Conservation (phyloP, 2,888 invertebrate genomes). For the Parascotia fuliginaria region DNA sequence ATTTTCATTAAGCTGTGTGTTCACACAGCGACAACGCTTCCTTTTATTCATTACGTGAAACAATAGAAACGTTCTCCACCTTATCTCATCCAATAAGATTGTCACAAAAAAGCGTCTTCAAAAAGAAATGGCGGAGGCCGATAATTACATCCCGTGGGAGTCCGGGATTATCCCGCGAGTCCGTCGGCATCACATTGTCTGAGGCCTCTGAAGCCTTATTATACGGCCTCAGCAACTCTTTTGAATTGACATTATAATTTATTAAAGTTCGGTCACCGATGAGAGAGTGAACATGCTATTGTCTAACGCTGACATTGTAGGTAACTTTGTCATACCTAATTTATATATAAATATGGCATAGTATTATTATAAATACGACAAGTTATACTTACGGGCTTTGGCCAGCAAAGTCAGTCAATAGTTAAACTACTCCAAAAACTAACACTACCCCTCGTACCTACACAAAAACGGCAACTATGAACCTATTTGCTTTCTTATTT, state of each 20-base stretch:
- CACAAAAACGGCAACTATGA: too few relatives aligned
- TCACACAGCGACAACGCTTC: slow-evolving; percentile 4
- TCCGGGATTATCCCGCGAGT: slow-evolving; percentile 10
- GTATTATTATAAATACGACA: too few relatives aligned
- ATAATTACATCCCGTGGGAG: slow-evolving; percentile 50
- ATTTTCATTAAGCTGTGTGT: background rate
- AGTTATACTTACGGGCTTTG: too few relatives aligned
- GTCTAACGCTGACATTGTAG: background rate
- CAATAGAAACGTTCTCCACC: slow-evolving; percentile 43
- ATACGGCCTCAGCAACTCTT: slow-evolving; percentile 2
- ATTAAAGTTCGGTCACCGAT: background rate
- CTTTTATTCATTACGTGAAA: slow-evolving; percentile 47
- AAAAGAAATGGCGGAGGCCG: slow-evolving; percentile 40
- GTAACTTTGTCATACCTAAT: too few relatives aligned
- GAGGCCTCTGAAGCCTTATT: background rate
- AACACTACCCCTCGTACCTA: too few relatives aligned
- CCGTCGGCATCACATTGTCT: slow-evolving; percentile 8
- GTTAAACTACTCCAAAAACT: too few relatives aligned
- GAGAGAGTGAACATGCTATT: background rate
- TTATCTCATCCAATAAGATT: slow-evolving; percentile 53
- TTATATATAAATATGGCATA: too few relatives aligned
- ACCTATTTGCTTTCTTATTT: too few relatives aligned
- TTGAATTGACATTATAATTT: slow-evolving; percentile 20
- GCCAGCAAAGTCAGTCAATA: too few relatives aligned
- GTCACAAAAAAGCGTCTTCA: slow-evolving; percentile 37